These are phyloP conservation scores for Eugnorisma glareosa DNA, from an alignment of 2,888 invertebrate species.

Conservation along the genomic window DNA sequence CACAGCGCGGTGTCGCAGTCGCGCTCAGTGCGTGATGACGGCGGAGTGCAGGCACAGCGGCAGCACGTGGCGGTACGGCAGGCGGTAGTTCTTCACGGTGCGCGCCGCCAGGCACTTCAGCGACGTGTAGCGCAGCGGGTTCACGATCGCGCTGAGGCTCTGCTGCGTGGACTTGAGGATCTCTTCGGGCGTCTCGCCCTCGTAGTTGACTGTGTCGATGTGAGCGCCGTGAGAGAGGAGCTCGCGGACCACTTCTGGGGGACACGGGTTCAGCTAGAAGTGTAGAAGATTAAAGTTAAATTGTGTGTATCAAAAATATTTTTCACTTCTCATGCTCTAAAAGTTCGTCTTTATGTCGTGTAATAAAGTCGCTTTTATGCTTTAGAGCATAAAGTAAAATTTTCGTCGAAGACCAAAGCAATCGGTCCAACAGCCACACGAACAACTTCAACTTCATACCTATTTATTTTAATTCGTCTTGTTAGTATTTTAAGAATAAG, in stretches of 20 bases:
- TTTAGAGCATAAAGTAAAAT: too few species aligned
- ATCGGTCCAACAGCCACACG: too few species aligned
- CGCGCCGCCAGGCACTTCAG: conserved; percentile 97
- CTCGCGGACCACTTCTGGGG: conserved; percentile 92
- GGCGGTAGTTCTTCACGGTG: conserved; percentile 93
- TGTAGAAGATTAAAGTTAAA: not conserved
- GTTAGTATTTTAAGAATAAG: too few species aligned
- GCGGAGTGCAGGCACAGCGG: conserved; percentile 89
- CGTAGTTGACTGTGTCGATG: conserved; percentile 94
- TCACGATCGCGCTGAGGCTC: conserved; percentile 92
- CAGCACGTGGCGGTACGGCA: conserved; percentile 91
- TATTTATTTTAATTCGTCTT: too few species aligned
- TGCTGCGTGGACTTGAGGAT: conserved; percentile 91
- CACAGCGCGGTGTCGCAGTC: conserved; percentile 13
- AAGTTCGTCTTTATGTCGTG: too few species aligned
- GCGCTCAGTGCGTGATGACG: conserved; percentile 85
- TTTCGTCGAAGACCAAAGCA: too few species aligned
- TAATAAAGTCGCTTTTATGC: too few species aligned
- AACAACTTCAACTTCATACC: too few species aligned
- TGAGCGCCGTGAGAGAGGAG: conserved; percentile 96
- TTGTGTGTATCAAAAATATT: not conserved
- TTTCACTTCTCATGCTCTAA: too few species aligned
- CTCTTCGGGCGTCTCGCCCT: conserved; percentile 94
- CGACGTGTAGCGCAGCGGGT: conserved; percentile 94
- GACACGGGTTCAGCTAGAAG: conserved; percentile 91